Percentiles rank a stretch among this genome's conserved stretches.
Evolutionary conservation across 1,140 invertebrate species (phyloP).

Genomic region (Drosophila sp.): DNA sequence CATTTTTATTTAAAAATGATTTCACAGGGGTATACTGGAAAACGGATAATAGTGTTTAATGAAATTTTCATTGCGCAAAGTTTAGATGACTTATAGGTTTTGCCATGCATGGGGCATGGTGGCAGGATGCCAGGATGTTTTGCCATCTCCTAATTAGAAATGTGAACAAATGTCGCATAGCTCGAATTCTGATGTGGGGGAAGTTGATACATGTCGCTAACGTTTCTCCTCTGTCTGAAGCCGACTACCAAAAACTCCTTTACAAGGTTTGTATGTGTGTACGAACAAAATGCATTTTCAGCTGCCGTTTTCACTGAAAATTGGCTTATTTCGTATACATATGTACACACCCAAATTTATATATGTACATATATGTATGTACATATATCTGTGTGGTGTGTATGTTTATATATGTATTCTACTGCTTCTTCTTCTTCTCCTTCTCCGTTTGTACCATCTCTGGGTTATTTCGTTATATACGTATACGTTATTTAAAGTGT

Average conservation of each 20-base stretch:
- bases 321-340: conserved; percentile 53
- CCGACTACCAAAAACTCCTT: conserved; percentile 31
- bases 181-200: conserved; percentile 9
- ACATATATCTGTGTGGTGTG: neutral
- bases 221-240: conserved; percentile 25
- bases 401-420: too few relatives aligned
- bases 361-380: conserved; percentile 19
- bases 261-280: conserved; percentile 20
- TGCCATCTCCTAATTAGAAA: conserved; percentile 47
- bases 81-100: too few relatives aligned
- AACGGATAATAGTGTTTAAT: too few relatives aligned
- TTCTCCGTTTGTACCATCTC: neutral
- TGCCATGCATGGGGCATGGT: too few relatives aligned
- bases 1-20: too few relatives aligned
- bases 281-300: conserved; percentile 41
- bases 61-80: too few relatives aligned
- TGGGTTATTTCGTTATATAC: conserved; percentile 23
- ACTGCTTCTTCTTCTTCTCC: neutral
- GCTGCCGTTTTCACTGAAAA: conserved; percentile 48
- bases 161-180: conserved; percentile 49
- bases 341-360: conserved; percentile 4
- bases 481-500: conserved; percentile 66
- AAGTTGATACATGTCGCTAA: conserved; percentile 44
- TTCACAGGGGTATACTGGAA: too few relatives aligned
- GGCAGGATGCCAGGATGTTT: too few relatives aligned